These are phyloP conservation scores for Oreochromis aureus DNA, from an alignment of 2,113 vertebrate genomes.

Conservation along the genomic window DNA sequence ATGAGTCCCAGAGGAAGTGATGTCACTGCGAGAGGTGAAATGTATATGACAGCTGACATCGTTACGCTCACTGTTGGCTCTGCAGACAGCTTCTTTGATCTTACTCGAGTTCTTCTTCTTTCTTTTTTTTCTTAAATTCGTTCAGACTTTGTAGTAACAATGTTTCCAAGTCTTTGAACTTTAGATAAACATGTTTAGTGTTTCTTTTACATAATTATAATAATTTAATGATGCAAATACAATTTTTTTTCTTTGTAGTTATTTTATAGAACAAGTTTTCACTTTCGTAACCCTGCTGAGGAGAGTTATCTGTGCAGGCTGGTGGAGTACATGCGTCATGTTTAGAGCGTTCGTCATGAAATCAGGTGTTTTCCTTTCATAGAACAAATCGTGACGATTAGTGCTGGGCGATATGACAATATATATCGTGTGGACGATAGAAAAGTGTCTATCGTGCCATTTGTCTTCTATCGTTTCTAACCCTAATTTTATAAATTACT, in stretches of 20 bases:
- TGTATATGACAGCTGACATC: not conserved
- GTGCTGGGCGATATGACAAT: too few relatives aligned
- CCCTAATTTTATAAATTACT: too few relatives aligned
- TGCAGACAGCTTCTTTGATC: not conserved
- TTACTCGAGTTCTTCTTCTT: not conserved
- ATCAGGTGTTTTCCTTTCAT: not conserved
- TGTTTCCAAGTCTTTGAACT: not conserved
- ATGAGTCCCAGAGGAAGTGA: not conserved
- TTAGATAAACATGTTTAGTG: not conserved
- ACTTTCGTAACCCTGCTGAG: not conserved
- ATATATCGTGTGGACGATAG: too few relatives aligned
- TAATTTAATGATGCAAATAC: not conserved
- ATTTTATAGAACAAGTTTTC: not conserved
- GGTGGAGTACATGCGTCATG: not conserved
- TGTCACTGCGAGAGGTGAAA: not conserved
- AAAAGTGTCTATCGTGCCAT: too few relatives aligned
- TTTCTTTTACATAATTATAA: not conserved
- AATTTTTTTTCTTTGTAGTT: not conserved
- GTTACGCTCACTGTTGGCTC: not conserved
- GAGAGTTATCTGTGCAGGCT: not conserved
- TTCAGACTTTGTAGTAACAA: not conserved
- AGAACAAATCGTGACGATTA: not conserved
- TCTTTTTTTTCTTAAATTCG: not conserved
- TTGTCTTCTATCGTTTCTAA: too few relatives aligned
- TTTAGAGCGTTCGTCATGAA: not conserved